A percentile compares a stretch with the other conserved stretches of the same genome.
These are phyloP conservation scores for Odontomachus brunneus DNA, from an alignment of 1,140 invertebrate genomes.

Conservation along the genomic window DNA sequence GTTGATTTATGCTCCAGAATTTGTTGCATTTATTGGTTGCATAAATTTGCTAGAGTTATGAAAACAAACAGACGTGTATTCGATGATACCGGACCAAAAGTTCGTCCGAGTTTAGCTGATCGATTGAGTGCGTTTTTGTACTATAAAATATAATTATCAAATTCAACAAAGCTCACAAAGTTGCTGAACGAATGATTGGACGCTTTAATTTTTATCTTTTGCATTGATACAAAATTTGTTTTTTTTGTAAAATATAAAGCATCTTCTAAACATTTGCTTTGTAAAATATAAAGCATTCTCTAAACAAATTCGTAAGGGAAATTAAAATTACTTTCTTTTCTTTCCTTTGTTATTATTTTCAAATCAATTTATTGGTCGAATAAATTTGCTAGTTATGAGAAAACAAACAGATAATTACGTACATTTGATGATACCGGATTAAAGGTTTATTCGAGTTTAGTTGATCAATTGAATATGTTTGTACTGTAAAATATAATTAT, in stretches of 20 bases:
- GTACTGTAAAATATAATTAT: neutral
- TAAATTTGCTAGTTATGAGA: slow-evolving; percentile 8
- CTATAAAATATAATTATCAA: neutral
- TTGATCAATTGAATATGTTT: slow-evolving; percentile 13
- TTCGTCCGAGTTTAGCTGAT: neutral
- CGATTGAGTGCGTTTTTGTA: slow-evolving; percentile 1
- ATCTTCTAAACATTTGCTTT: no score
- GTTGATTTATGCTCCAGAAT: neutral
- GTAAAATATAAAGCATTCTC: no score
- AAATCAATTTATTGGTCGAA: neutral
- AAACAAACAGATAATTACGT: neutral
- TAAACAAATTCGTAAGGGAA: no score
- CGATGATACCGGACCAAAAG: neutral
- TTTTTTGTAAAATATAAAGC: no score
- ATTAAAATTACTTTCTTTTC: no score
- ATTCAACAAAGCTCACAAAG: no score
- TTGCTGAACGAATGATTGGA: no score
- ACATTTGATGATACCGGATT: neutral
- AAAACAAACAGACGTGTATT: neutral
- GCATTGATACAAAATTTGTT: no score
- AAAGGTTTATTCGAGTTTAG: neutral
- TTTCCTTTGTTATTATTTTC: no score
- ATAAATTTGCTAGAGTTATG: slow-evolving; percentile 13
- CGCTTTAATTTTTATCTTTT: no score
- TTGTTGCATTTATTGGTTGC: neutral